A percentile compares a stretch with the other conserved stretches of the same genome.
Evolutionary conservation across 2,113 vertebrate species (phyloP).

Genomic region (Lepisosteus oculatus): DNA sequence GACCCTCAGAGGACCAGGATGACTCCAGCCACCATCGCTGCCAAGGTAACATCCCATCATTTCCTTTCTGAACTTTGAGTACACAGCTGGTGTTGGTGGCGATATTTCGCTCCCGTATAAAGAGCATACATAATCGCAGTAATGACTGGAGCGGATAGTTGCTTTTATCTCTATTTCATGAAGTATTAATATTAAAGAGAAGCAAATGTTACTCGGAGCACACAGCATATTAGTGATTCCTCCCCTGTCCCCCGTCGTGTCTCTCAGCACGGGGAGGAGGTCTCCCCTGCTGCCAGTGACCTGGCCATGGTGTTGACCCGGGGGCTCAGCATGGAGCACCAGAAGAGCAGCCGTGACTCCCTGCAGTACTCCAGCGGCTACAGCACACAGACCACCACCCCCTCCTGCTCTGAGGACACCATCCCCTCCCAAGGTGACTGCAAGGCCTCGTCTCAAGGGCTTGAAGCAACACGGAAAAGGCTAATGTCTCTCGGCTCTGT

Average conservation of each 20-base stretch:
- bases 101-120: no score
- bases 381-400: conserved; percentile 94
- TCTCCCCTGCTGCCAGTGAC: conserved; percentile 89
- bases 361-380: conserved; percentile 94
- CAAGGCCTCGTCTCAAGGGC: background rate
- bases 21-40: conserved; percentile 78
- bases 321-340: conserved; percentile 88
- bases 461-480: no score
- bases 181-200: background rate
- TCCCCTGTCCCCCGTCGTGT: background rate
- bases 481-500: no score
- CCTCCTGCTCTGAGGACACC: conserved; percentile 94
- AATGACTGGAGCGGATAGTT: no score
- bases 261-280: conserved; percentile 83
- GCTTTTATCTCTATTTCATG: no score
- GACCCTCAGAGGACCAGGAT: conserved; percentile 73
- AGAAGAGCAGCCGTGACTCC: conserved; percentile 93
- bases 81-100: no score
- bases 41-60: conserved; percentile 71
- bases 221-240: no score
- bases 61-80: no score
- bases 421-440: conserved; percentile 90
- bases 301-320: conserved; percentile 93
- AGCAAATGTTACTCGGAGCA: background rate
- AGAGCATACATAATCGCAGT: no score